A percentile compares a stretch with the other conserved stretches of the same genome.
Conservation (phyloP, 2,113 vertebrate species). For the Psammodynastes pulverulentus region DNA sequence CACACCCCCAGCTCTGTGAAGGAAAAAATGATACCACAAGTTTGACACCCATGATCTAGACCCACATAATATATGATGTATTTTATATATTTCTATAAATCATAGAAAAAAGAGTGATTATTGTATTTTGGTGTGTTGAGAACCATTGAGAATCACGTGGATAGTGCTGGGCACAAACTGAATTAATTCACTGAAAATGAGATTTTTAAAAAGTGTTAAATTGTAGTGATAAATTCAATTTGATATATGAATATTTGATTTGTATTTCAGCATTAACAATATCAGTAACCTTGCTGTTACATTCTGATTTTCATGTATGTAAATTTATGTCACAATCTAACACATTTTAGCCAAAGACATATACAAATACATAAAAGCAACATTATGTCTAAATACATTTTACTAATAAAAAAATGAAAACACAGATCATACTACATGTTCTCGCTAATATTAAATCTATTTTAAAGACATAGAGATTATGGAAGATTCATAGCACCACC, state of each 20-base stretch:
- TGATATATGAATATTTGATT: constrained; percentile 40
- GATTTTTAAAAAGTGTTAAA: constrained; percentile 15
- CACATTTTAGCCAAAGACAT: not conserved
- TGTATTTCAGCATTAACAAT: constrained; percentile 43
- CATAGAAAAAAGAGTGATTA: constrained; percentile 16
- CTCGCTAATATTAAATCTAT: not conserved
- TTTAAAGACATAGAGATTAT: not conserved
- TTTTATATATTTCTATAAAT: constrained; percentile 34
- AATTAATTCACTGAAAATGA: not conserved
- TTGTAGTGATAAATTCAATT: constrained; percentile 25
- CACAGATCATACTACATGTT: not conserved
- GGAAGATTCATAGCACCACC: not conserved
- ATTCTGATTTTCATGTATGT: constrained; percentile 59
- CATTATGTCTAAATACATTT: not conserved
- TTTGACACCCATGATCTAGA: not conserved
- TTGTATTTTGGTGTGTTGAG: not conserved
- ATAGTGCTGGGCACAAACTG: not conserved
- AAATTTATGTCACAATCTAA: constrained; percentile 11
- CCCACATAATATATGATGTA: constrained; percentile 35
- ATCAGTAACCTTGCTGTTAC: constrained; percentile 61
- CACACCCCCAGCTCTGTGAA: too few relatives aligned
- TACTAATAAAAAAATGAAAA: not conserved
- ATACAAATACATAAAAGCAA: not conserved
- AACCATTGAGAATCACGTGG: not conserved
- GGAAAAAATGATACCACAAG: too few relatives aligned